Percentiles rank a stretch among this genome's conserved stretches.
Evolutionary conservation across 2,888 invertebrate genomes (phyloP).

Genomic region (Margaritifera margaritifera): DNA sequence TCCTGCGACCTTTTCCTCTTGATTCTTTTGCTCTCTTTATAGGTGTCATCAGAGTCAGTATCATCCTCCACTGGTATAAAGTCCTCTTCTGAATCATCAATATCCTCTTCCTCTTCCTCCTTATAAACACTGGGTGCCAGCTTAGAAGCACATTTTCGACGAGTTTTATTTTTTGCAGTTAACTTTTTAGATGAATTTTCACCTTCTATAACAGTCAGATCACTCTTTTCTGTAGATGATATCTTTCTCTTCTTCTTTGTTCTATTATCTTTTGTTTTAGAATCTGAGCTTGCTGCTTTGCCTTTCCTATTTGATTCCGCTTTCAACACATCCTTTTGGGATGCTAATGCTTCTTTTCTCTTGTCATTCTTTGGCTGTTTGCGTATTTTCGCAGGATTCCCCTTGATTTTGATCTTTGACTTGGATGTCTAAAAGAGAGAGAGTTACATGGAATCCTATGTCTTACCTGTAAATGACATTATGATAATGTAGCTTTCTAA

Average conservation of each 20-base stretch:
- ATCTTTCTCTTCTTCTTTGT: constrained; percentile 11
- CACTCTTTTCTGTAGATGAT: constrained; percentile 8
- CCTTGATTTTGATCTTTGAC: constrained; percentile 9
- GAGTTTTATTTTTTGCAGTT: constrained; percentile 21
- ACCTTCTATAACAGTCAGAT: not conserved
- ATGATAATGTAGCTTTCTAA: too few species aligned
- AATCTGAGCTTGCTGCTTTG: constrained; percentile 3
- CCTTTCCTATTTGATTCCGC: constrained; percentile 50
- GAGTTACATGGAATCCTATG: too few species aligned
- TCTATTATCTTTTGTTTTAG: constrained; percentile 2
- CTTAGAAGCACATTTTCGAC: constrained; percentile 24
- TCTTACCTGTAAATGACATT: too few species aligned
- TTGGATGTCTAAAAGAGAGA: not conserved
- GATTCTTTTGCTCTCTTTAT: constrained; percentile 13
- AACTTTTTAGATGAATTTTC: not conserved
- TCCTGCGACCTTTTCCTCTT: constrained; percentile 11
- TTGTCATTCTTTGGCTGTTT: constrained; percentile 17
- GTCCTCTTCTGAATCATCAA: constrained; percentile 37
- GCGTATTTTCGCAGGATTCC: constrained; percentile 75
- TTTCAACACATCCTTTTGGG: constrained; percentile 41
- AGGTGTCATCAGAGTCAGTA: constrained; percentile 73
- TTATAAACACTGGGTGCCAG: constrained; percentile 34
- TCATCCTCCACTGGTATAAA: constrained; percentile 25
- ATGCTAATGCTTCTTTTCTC: constrained; percentile 8
- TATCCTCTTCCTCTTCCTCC: constrained; percentile 28